phyloP scores from a whole-genome alignment of 2,888 invertebrate species.

The Macrophya annulata region DNA sequence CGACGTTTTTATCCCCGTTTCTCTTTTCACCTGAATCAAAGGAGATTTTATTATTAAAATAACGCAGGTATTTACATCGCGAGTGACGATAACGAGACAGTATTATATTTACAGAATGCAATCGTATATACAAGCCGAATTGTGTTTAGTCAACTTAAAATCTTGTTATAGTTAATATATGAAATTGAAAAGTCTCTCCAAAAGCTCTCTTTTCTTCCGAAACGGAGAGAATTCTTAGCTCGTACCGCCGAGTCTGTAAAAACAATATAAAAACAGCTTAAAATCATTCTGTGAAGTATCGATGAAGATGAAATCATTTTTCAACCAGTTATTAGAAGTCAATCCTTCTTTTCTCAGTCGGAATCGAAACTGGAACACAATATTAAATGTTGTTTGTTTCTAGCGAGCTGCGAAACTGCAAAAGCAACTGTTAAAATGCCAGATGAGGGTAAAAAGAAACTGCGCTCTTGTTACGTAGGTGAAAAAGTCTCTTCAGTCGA shows the following conservation, averaged over 20 bases:
- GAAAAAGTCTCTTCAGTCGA: background rate
- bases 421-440: background rate
- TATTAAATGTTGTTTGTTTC: background rate
- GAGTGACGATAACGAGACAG: background rate
- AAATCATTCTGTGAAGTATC: background rate
- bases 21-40: slow-evolving; percentile 76
- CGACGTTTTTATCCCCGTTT: slow-evolving; percentile 70
- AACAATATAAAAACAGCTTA: background rate
- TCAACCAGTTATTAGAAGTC: background rate
- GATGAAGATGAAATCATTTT: background rate
- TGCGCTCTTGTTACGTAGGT: background rate
- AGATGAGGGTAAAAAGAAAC: background rate
- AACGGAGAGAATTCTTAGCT: background rate
- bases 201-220: background rate
- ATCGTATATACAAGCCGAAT: slow-evolving; percentile 61
- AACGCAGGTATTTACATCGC: background rate
- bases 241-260: background rate
- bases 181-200: slow-evolving; percentile 55
- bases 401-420: background rate
- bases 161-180: slow-evolving; percentile 59
- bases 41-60: slow-evolving; percentile 54
- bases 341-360: background rate
- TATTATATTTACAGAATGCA: slow-evolving; percentile 57
- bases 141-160: slow-evolving; percentile 47
- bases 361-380: background rate